These are phyloP conservation scores for Clarias pachynema DNA, from an alignment of 2,797 vertebrate species.

Conservation along the genomic window DNA sequence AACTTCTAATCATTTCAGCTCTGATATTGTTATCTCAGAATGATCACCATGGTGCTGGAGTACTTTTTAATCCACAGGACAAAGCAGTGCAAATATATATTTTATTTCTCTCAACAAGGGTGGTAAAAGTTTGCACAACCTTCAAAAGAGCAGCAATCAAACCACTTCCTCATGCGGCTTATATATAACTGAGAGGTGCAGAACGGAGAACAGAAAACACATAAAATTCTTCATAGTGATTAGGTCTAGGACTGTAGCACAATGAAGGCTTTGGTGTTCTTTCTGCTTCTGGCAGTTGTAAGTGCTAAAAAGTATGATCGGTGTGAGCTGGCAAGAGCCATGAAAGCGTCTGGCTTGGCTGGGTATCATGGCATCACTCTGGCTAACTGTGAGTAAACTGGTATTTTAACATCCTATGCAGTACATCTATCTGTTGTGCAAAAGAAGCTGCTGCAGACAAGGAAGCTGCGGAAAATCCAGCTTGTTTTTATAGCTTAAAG, in stretches of 20 bases:
- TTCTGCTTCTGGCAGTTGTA: slow-evolving; percentile 57
- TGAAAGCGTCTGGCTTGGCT: slow-evolving; percentile 67
- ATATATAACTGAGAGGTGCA: background rate
- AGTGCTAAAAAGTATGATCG: slow-evolving; percentile 55
- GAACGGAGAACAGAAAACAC: background rate
- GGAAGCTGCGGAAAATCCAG: background rate
- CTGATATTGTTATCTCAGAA: background rate
- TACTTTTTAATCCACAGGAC: background rate
- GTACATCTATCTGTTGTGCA: background rate
- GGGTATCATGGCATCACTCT: slow-evolving; percentile 64
- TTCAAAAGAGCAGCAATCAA: background rate
- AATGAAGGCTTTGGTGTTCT: slow-evolving; percentile 61
- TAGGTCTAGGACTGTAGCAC: background rate
- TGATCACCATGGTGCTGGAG: background rate
- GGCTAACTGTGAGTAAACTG: slow-evolving; percentile 67
- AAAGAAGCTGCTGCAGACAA: background rate
- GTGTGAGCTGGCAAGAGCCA: slow-evolving; percentile 65
- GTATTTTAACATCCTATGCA: background rate
- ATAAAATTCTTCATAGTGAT: background rate
- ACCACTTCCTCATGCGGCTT: background rate
- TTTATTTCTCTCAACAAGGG: background rate
- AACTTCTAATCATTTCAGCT: background rate
- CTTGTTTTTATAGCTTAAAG: background rate
- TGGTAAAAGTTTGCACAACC: background rate
- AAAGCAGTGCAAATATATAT: slow-evolving; percentile 10